A percentile compares a stretch with the other conserved stretches of the same genome.
Conservation (phyloP, 92 coral and sea anemone genomes). For the Umimayanthus chanpuru region DNA sequence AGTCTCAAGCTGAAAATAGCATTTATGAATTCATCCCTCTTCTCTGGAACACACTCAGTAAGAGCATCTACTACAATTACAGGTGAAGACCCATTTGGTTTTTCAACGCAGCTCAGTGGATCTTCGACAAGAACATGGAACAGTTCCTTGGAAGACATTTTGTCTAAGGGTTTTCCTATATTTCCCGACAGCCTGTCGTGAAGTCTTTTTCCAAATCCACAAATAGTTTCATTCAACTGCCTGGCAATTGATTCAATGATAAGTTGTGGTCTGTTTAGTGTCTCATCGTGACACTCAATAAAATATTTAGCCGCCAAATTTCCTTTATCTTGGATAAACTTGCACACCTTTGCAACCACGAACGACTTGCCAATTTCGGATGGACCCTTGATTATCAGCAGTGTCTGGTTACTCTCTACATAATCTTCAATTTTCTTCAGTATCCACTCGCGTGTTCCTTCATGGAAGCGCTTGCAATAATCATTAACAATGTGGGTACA, state of each 20-base stretch:
- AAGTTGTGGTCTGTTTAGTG: background rate
- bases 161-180: background rate
- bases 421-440: background rate
- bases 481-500: background rate
- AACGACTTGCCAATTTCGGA: background rate
- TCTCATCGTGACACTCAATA: background rate
- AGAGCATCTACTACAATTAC: background rate
- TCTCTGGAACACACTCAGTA: background rate
- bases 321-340: background rate
- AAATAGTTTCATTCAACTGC: background rate
- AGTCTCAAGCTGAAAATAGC: background rate
- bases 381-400: background rate
- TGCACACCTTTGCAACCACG: background rate
- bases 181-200: background rate
- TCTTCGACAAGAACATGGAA: background rate
- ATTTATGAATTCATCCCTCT: background rate
- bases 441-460: background rate
- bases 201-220: background rate
- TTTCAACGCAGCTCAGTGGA: background rate
- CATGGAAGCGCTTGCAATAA: background rate
- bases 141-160: background rate
- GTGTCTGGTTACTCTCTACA: background rate
- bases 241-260: background rate
- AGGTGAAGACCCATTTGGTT: background rate
- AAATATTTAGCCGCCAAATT: background rate